Base-by-base conservation (phyloP, 2,113 vertebrate species). In the Podarcis cretensis region DNA sequence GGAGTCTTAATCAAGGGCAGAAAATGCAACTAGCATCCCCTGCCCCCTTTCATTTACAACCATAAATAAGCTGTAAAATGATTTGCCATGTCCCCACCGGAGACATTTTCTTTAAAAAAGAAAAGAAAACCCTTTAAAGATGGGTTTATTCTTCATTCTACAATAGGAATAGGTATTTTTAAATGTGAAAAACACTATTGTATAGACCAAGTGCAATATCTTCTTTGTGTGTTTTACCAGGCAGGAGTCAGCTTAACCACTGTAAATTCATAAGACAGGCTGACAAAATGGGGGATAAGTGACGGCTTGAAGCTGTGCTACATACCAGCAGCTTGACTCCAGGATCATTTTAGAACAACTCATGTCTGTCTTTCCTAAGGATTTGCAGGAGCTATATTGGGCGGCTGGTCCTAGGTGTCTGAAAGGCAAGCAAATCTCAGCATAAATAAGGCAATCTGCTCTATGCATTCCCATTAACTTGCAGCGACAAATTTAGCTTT, bases 391-490 rank as follows among this genome's bases (percentile, higher is more conserved):
- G 25, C 40, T 81, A 37, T 73, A 74, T 21, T 40, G 57, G 23
- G 40, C 48, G 85, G 20, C 30, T n/a, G 12, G 30, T 65, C 54
- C 84, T 84, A 69, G 83, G 81, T 87, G 43, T 18, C 80, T 92
- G 8, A 78, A 87, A 66, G 40, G 84, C 84, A 85, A 84, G 43
- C 87, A 93, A 89, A 81, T 3, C 27, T 10, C 63, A 87, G 1
- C 65, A 32, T 13, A 86, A 78, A 59, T 86, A 83, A 88, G 66
- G 6, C 65, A 80, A 91, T 89, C 16, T 85, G 87, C 76, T 27
- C 77, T n/a, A 1, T 68, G 69, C 74, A 48, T 81, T 65, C 37
- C 81, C 81, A 1, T 3, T 85, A 57, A 80, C 2, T 74, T 91
- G 85, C 68, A 87, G 79, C 84, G 54, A 25, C 20, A 13, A 79